Base-by-base conservation (phyloP, 1,140 invertebrate species). In the Drosophila suzukii region DNA sequence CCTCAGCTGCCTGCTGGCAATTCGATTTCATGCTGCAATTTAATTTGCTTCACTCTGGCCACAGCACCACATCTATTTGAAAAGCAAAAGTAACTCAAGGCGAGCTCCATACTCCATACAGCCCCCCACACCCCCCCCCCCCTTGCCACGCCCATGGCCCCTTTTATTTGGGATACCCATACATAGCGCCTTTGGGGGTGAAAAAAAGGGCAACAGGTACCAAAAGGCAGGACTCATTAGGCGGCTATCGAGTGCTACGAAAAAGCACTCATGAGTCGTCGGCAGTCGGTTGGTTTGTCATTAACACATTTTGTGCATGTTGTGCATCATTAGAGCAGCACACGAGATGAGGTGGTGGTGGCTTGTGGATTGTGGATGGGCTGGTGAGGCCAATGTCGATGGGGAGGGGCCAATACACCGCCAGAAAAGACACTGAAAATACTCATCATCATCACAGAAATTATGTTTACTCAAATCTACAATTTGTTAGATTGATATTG, bases 261-360 rank as follows among this genome's bases (percentile, higher is more conserved):
- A 38, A 27, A 30, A 60, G 32, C 32, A 12, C 24, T 46, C 58
- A 50, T 32, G 44, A 71, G 24, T 20, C 32, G 51, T 30, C 24
- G 54, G 38, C 54, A 65, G 63, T 67, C 63, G 60, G 67, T 71
- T 70, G 65, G 67, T 71, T 71, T 71, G 65, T 84, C 81, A 84
- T 83, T 83, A 83, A 79, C 81, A 84, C 81, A 84, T 80, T 83
- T 76, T 72, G 79, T 78, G 75, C 75, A 78, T 83, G 75, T 76
- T 83, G 75, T 61, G 67, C 81, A 83, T 83, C 81, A 84, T 83
- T 83, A 83, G 71, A 79, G 60, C 56, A n/a, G 7, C 47, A 11
- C 20, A 32, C 32, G 46, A 11, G 43, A 46, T 20, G 43, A 20
- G 43, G 15, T 4, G 8, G 49, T 17, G 49, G 8, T 24, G 43